Base-by-base conservation (phyloP, 2,797 vertebrate genomes). In the Microctenopoma lineatum region DNA sequence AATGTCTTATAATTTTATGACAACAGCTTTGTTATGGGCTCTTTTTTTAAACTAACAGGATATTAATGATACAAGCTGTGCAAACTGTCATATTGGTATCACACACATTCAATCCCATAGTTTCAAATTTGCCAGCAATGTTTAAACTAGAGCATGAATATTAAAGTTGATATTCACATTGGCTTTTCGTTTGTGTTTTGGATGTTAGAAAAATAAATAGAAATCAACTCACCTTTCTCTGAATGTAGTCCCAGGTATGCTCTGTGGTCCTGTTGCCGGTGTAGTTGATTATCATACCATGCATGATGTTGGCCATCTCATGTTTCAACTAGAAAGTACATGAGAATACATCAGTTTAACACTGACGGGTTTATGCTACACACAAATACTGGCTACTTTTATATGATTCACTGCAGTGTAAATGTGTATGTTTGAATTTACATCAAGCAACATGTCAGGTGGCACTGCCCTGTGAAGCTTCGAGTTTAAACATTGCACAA, bases 191-290 rank as follows among this genome's bases (percentile, higher is more conserved):
- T 21, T 21, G 21, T 21, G 21, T 21, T 21, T 21, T 21, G 21
- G 21, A 21, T 21, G 21, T 21, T 21, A 21, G 21, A 21, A 21
- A 21, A 21, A 21, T 21, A 21, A 21, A 21, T 21, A 21, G 21
- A 21, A 21, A 21, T 21, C 21, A 0, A 84, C 95, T 94, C 73
- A 98, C 97, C 84, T 93, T 94, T 1, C 8, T 89, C 91, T 99
- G 97, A 72, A 99, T 92, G 21, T 96, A 97, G 92, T 99, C 97
- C 96, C 96, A 98, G 0, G 95, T 92, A 7, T 90, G 90, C 69
- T 95, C 94, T 8, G 95, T 80, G 66, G 88, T 94, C 66, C 69
- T 93, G 77, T 94, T 91, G 44, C 34, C 78, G 0, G 91, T 94
- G 57, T 99, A 98, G 60, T 88, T 79, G 75, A 73, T 16, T 18